Percentiles rank a stretch among this genome's conserved stretches.
phyloP scores from a whole-genome alignment of 2,888 invertebrate genomes.

The Brenthis hecate region DNA sequence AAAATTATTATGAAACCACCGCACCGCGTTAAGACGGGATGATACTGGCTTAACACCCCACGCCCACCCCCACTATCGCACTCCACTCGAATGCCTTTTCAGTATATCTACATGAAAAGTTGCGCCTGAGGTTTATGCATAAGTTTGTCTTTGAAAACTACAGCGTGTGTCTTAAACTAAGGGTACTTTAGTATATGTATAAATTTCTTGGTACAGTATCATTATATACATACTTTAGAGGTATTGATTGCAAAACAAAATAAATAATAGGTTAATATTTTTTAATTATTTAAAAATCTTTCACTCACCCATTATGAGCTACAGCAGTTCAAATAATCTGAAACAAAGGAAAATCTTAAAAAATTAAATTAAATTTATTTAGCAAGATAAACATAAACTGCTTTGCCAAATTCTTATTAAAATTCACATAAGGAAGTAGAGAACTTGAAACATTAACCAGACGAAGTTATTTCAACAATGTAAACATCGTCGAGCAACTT shows the following conservation, averaged over 20 bases:
- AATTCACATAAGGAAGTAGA: slow-evolving; percentile 41
- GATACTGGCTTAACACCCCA: slow-evolving; percentile 70
- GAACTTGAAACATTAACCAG: slow-evolving; percentile 70
- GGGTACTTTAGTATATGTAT: not conserved
- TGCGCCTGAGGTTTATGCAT: slow-evolving; percentile 65
- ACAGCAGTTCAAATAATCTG: not conserved
- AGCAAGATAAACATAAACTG: slow-evolving; percentile 22
- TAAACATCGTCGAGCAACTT: slow-evolving; percentile 69
- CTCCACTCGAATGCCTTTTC: slow-evolving; percentile 69
- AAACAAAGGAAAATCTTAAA: slow-evolving; percentile 7
- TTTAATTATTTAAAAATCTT: too few species aligned
- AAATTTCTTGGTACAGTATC: too few species aligned
- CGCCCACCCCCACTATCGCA: slow-evolving; percentile 61
- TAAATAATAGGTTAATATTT: too few species aligned
- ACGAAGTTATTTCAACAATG: slow-evolving; percentile 76
- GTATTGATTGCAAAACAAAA: too few species aligned
- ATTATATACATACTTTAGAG: too few species aligned
- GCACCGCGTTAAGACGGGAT: slow-evolving; percentile 71
- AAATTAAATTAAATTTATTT: slow-evolving; percentile 14
- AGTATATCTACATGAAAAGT: slow-evolving; percentile 70
- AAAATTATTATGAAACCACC: slow-evolving; percentile 80
- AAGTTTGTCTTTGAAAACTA: slow-evolving; percentile 50
- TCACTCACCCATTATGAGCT: too few species aligned
- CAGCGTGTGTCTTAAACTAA: slow-evolving; percentile 4
- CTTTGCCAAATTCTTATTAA: slow-evolving; percentile 40